These are phyloP conservation scores for Cisticola juncidis DNA, from an alignment of 2,113 vertebrate species.

Conservation along the genomic window DNA sequence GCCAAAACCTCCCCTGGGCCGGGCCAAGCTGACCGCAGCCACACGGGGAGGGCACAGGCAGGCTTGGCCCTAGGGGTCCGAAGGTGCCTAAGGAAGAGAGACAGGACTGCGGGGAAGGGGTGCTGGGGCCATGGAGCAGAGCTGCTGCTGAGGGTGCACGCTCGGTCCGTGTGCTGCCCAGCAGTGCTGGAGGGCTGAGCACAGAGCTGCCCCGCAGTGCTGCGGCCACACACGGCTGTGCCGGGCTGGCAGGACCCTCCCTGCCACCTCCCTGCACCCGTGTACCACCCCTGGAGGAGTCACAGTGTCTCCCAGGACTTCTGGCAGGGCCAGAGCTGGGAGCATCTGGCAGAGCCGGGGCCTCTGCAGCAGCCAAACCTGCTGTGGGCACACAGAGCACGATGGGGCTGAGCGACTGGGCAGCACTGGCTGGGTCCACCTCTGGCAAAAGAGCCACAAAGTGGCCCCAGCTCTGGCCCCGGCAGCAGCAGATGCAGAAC, in stretches of 20 bases:
- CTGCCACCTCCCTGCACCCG: accelerated
- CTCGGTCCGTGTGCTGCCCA: accelerated
- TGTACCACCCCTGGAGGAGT: background rate
- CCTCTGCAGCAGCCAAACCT: background rate
- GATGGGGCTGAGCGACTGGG: accelerated
- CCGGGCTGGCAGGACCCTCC: background rate
- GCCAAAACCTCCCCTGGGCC: background rate
- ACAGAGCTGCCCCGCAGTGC: accelerated
- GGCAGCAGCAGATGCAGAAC: accelerated
- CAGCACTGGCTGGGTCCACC: background rate
- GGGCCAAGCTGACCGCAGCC: background rate
- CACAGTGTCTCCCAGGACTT: background rate
- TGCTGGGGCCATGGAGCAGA: background rate
- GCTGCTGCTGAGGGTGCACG: background rate
- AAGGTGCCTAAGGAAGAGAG: no score
- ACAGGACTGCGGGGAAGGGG: accelerated
- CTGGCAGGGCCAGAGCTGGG: background rate
- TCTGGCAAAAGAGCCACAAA: background rate
- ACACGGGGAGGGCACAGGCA: background rate
- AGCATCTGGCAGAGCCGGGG: background rate
- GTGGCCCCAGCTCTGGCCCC: background rate
- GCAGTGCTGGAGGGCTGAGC: background rate
- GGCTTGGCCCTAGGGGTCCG: background rate
- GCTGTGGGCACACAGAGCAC: accelerated
- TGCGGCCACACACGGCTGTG: accelerated